These are phyloP conservation scores for Ormyrus labotus DNA, from an alignment of 2,888 invertebrate species.

Conservation along the genomic window DNA sequence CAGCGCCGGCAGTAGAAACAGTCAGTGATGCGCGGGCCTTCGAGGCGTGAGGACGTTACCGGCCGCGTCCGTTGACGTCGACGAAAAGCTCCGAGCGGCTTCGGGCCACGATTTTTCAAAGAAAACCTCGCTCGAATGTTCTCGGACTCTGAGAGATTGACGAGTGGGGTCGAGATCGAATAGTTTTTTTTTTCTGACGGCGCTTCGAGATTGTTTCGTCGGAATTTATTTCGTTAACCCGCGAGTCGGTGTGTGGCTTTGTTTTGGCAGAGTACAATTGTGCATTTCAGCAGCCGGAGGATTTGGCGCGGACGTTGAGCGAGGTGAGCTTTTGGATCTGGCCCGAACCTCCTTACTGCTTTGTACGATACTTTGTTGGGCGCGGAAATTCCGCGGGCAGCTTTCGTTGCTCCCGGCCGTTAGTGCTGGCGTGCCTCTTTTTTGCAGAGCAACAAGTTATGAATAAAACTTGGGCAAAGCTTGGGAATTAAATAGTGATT, in stretches of 20 bases:
- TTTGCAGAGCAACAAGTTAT: conserved; percentile 34
- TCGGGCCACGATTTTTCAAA: too few species aligned
- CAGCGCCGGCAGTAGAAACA: conserved; percentile 62
- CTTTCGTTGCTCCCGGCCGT: too few species aligned
- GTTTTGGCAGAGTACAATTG: not conserved
- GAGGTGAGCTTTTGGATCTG: conserved; percentile 39
- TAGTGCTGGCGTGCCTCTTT: not conserved
- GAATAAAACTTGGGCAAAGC: not conserved
- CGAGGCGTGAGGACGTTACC: conserved; percentile 68
- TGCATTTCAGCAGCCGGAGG: not conserved
- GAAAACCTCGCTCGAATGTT: too few species aligned
- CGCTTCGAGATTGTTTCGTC: not conserved
- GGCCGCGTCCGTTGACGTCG: not conserved
- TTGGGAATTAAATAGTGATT: too few species aligned
- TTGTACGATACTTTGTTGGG: not conserved
- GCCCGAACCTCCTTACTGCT: conserved; percentile 2
- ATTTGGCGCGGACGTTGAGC: not conserved
- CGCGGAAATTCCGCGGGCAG: too few species aligned
- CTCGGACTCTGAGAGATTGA: too few species aligned
- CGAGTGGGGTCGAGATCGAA: too few species aligned
- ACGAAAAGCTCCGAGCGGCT: too few species aligned
- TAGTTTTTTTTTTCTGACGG: too few species aligned
- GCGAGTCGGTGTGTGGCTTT: not conserved
- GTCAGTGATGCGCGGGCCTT: conserved; percentile 73
- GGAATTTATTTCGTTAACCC: not conserved